A percentile compares a stretch with the other conserved stretches of the same genome.
These are phyloP conservation scores for Tonatia bakeri DNA, from an alignment of 2,113 vertebrate genomes.

Conservation along the genomic window DNA sequence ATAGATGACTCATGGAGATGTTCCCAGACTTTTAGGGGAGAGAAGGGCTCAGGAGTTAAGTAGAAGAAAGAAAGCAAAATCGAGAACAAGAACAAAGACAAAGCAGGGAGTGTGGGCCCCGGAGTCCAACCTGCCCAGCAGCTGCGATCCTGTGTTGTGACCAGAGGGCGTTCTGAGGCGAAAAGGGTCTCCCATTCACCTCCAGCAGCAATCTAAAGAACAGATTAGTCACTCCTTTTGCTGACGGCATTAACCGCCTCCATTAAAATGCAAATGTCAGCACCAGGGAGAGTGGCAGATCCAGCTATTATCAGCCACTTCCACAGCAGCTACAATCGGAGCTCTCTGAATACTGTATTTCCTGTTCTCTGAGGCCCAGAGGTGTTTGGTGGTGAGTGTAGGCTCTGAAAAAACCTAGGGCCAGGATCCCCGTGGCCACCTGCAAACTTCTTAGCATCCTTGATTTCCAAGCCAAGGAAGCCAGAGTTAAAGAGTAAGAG, in stretches of 20 bases:
- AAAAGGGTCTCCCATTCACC: slow-evolving; percentile 53
- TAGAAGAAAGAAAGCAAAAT: neutral
- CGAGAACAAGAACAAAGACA: neutral
- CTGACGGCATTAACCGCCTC: slow-evolving; percentile 55
- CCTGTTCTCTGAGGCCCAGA: neutral
- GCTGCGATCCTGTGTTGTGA: neutral
- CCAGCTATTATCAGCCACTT: slow-evolving; percentile 30
- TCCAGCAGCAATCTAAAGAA: slow-evolving; percentile 26
- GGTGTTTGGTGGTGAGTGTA: neutral
- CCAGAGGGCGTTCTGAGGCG: neutral
- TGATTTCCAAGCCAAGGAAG: neutral
- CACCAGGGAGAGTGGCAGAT: slow-evolving; percentile 56
- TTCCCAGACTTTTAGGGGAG: slow-evolving; percentile 23
- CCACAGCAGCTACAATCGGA: slow-evolving; percentile 33
- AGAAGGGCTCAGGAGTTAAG: neutral
- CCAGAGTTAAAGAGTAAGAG: neutral
- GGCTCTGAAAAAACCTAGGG: neutral
- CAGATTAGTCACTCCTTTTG: slow-evolving; percentile 55
- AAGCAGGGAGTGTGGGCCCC: neutral
- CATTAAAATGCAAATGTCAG: slow-evolving; percentile 73
- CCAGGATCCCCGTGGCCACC: neutral
- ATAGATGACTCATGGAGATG: slow-evolving; percentile 43
- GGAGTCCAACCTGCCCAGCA: neutral
- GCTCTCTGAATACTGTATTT: slow-evolving; percentile 22
- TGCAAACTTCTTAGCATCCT: neutral